A percentile compares a stretch with the other conserved stretches of the same genome.
These are phyloP conservation scores for Ctena decussata DNA, from an alignment of 2,888 invertebrate genomes.

Conservation along the genomic window DNA sequence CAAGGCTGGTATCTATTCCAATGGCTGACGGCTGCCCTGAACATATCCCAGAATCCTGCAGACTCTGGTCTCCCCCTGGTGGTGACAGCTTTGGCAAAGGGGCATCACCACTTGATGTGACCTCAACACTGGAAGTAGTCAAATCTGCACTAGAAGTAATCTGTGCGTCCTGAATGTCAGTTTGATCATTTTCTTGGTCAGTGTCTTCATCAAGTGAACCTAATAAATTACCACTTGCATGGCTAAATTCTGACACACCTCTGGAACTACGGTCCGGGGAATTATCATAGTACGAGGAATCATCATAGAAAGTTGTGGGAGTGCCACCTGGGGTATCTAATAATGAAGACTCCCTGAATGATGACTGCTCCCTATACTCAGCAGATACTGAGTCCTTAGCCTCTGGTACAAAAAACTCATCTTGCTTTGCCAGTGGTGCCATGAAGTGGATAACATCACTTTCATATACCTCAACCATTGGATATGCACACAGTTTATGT, in stretches of 20 bases:
- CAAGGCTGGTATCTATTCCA: slow-evolving; percentile 41
- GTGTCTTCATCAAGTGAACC: slow-evolving; percentile 36
- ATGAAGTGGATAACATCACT: slow-evolving; percentile 86
- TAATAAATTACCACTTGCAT: slow-evolving; percentile 25
- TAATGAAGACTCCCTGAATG: slow-evolving; percentile 29
- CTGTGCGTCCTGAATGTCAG: slow-evolving; percentile 57
- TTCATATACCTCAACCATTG: slow-evolving; percentile 87
- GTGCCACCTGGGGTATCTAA: slow-evolving; percentile 16
- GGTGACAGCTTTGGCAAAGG: background rate
- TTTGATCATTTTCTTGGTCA: slow-evolving; percentile 34
- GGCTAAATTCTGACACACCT: slow-evolving; percentile 45
- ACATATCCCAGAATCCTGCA: slow-evolving; percentile 66
- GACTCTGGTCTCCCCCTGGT: slow-evolving; percentile 19
- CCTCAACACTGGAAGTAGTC: slow-evolving; percentile 38
- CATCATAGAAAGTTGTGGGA: background rate
- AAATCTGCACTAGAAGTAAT: slow-evolving; percentile 53
- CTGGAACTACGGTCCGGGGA: slow-evolving; percentile 40
- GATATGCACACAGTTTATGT: slow-evolving; percentile 87
- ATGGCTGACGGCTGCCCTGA: slow-evolving; percentile 65
- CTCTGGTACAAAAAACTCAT: slow-evolving; percentile 87
- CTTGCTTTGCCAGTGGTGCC: slow-evolving; percentile 87
- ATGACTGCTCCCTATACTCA: slow-evolving; percentile 45
- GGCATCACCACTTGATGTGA: background rate
- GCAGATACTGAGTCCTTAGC: slow-evolving; percentile 63
- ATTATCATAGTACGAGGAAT: slow-evolving; percentile 8